Conservation (phyloP, 2,797 vertebrate species). For the Sparus aurata region DNA sequence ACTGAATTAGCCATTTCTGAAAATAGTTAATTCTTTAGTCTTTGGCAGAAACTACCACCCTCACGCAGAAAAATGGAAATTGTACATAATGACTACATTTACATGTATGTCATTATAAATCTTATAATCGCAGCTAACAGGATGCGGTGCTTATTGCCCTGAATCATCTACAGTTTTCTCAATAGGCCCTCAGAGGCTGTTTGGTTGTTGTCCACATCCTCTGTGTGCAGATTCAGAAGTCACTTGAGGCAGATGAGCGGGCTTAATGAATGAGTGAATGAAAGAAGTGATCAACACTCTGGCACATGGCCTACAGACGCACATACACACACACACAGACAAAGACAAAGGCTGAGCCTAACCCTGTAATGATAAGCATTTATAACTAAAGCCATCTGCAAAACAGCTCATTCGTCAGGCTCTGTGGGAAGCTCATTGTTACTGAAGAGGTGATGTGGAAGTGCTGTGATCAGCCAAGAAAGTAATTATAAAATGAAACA, state of each 20-base stretch:
- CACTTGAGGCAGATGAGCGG: conserved; percentile 46
- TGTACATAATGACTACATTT: conserved; percentile 62
- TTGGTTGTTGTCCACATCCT: conserved; percentile 51
- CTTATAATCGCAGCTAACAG: conserved; percentile 50
- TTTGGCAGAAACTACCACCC: conserved; percentile 46
- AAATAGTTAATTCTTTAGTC: conserved; percentile 51
- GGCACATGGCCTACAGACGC: conserved; percentile 6
- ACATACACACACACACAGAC: neutral
- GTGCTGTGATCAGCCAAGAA: conserved; percentile 56
- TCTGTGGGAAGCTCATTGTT: conserved; percentile 56
- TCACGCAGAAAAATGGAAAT: conserved; percentile 49
- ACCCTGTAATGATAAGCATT: conserved; percentile 43
- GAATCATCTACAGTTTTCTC: conserved; percentile 65
- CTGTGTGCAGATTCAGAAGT: conserved; percentile 55
- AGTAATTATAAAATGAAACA: conserved; percentile 45
- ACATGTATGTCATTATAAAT: conserved; percentile 58
- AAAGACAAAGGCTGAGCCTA: conserved; percentile 23
- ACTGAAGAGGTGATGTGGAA: conserved; percentile 53
- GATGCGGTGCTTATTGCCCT: conserved; percentile 53
- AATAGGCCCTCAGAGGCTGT: conserved; percentile 51
- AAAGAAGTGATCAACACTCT: conserved; percentile 48
- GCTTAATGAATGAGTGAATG: conserved; percentile 20
- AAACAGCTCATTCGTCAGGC: conserved; percentile 51
- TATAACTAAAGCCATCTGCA: conserved; percentile 51
- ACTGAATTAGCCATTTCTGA: conserved; percentile 46